Conservation (phyloP, 2,888 invertebrate genomes). For the Prosapia bicincta region DNA sequence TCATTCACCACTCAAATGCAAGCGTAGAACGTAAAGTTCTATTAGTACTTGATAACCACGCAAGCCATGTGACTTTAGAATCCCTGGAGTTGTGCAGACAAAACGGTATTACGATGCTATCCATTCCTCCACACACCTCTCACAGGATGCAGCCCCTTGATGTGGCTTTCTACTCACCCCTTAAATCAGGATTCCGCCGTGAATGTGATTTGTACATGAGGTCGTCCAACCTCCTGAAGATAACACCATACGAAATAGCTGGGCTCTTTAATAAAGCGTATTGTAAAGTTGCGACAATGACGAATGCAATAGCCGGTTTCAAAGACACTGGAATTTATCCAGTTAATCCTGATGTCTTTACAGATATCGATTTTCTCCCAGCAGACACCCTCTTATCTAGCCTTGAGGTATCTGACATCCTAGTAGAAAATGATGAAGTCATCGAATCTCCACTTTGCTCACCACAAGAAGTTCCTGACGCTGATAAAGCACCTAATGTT, state of each 20-base stretch:
- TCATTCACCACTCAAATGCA: neutral
- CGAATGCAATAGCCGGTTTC: neutral
- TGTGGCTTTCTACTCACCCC: conserved; percentile 38
- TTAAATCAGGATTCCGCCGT: conserved; percentile 39
- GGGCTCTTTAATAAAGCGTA: neutral
- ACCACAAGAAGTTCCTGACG: too few relatives aligned
- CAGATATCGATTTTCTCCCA: neutral
- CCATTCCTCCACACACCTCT: conserved; percentile 40
- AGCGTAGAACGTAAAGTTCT: neutral
- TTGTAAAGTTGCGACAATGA: neutral
- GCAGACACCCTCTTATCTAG: too few relatives aligned
- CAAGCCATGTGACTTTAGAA: conserved; percentile 39
- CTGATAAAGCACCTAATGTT: too few relatives aligned
- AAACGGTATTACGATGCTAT: conserved; percentile 38
- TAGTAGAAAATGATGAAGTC: too few relatives aligned
- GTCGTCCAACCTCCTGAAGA: neutral
- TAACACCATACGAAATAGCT: neutral
- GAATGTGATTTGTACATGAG: conserved; percentile 36
- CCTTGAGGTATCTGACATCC: too few relatives aligned
- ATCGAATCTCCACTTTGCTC: too few relatives aligned
- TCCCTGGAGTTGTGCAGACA: conserved; percentile 34
- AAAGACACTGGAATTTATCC: neutral
- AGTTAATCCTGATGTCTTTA: neutral
- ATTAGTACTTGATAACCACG: neutral
- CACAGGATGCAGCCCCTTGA: conserved; percentile 40